These are phyloP conservation scores for Cavia porcellus DNA, from an alignment of 2,113 vertebrate genomes.

Conservation along the genomic window DNA sequence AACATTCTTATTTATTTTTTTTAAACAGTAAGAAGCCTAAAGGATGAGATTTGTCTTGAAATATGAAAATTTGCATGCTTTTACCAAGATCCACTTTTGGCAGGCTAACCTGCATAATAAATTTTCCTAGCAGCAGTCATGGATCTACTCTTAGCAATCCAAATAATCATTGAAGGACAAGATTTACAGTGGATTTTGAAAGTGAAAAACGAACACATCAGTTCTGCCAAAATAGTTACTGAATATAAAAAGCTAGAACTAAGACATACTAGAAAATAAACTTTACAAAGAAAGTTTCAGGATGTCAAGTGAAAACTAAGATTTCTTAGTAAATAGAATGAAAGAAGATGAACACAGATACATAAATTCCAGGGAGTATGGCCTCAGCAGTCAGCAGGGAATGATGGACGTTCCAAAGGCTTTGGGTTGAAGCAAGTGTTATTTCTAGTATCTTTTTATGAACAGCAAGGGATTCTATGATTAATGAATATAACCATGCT, in stretches of 20 bases:
- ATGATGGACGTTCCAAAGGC: rapidly evolving
- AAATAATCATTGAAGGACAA: slow-evolving; percentile 53
- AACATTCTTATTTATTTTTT: slow-evolving; percentile 31
- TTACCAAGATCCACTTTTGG: slow-evolving; percentile 51
- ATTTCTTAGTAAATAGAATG: background rate
- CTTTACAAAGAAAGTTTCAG: background rate
- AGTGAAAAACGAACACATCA: slow-evolving; percentile 23
- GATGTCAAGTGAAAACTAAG: slow-evolving; percentile 8
- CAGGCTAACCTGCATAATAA: background rate
- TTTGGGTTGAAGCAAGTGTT: background rate
- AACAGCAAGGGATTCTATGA: background rate
- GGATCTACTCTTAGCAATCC: background rate
- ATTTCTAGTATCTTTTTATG: background rate
- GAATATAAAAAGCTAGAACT: slow-evolving; percentile 46
- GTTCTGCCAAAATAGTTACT: background rate
- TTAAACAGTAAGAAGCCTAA: slow-evolving; percentile 60
- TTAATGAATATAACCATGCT: background rate
- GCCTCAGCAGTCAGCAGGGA: background rate
- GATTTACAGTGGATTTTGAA: slow-evolving; percentile 51
- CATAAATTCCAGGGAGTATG: background rate
- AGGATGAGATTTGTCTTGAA: slow-evolving; percentile 66
- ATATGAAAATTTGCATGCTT: slow-evolving; percentile 32
- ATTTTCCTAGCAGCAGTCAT: slow-evolving; percentile 38
- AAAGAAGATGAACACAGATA: background rate
- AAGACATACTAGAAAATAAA: slow-evolving; percentile 29